Conservation (phyloP, 2,888 invertebrate species). For the Machimus atricapillus region DNA sequence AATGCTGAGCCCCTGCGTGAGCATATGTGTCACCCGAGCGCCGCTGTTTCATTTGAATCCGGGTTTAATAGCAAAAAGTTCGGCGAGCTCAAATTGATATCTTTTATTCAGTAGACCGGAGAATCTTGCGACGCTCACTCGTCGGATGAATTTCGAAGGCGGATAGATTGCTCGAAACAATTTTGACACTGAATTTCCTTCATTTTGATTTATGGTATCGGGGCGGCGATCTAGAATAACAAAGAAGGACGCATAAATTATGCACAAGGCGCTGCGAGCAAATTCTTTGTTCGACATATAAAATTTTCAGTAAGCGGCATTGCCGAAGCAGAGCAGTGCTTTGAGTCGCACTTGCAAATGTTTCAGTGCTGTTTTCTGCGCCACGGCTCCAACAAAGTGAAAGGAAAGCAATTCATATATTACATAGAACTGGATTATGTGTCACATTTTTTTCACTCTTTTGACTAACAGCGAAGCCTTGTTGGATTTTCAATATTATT, state of each 20-base stretch:
- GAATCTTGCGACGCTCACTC: neutral
- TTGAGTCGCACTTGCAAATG: neutral
- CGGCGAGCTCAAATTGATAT: conserved; percentile 27
- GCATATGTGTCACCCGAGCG: conserved; percentile 22
- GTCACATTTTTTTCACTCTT: neutral
- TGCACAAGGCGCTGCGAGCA: neutral
- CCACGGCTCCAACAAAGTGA: too few relatives aligned
- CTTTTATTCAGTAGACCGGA: conserved; percentile 22
- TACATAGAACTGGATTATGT: neutral
- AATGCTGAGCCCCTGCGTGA: neutral
- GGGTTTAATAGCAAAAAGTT: conserved; percentile 28
- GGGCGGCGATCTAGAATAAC: conserved; percentile 33
- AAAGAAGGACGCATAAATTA: conserved; percentile 21
- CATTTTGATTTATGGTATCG: conserved; percentile 34
- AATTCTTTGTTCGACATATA: neutral
- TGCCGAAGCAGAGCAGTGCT: neutral
- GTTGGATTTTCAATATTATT: neutral
- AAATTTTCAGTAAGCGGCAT: conserved; percentile 14
- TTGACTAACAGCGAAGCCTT: neutral
- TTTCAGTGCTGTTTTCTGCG: neutral
- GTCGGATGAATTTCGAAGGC: neutral
- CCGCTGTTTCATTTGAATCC: conserved; percentile 20
- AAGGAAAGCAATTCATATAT: neutral
- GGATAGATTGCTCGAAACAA: conserved; percentile 28
- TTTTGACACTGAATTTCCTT: conserved; percentile 37